Evolutionary conservation across 2,113 vertebrate genomes (phyloP).

Genomic region (Myrmecobius fasciatus): DNA sequence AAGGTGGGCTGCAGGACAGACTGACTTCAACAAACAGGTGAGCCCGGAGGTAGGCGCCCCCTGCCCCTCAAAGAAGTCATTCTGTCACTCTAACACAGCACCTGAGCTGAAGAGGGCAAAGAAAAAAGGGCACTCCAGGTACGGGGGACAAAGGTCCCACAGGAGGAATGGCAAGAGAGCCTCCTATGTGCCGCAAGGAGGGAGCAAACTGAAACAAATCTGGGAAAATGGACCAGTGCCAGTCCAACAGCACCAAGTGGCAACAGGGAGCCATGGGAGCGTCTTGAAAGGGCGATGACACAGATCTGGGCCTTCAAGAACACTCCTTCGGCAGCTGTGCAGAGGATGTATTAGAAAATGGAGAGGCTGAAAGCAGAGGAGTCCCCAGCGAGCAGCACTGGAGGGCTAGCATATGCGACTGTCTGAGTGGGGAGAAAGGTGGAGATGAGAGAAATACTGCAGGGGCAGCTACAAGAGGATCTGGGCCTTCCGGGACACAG

Average conservation of each 20-base stretch:
- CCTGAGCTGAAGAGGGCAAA: background rate
- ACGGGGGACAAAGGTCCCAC: background rate
- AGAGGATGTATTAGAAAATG: background rate
- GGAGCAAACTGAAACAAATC: background rate
- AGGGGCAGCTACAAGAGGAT: background rate
- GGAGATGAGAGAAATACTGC: background rate
- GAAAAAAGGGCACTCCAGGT: background rate
- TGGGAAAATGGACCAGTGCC: background rate
- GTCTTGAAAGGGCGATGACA: background rate
- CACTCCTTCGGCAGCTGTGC: background rate
- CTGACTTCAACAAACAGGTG: background rate
- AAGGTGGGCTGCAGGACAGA: background rate
- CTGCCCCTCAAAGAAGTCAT: background rate
- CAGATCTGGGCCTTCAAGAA: background rate
- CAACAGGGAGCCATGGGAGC: background rate
- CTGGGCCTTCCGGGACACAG: background rate
- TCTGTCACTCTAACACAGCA: background rate
- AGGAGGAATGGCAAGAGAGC: background rate
- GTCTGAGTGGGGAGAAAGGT: background rate
- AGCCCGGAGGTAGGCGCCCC: background rate
- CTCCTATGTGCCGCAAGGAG: background rate
- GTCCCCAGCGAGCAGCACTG: background rate
- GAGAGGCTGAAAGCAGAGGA: background rate
- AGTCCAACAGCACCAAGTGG: background rate
- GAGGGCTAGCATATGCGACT: background rate